Base-by-base conservation (phyloP, 2,113 vertebrate genomes). In the Platichthys flesus region DNA sequence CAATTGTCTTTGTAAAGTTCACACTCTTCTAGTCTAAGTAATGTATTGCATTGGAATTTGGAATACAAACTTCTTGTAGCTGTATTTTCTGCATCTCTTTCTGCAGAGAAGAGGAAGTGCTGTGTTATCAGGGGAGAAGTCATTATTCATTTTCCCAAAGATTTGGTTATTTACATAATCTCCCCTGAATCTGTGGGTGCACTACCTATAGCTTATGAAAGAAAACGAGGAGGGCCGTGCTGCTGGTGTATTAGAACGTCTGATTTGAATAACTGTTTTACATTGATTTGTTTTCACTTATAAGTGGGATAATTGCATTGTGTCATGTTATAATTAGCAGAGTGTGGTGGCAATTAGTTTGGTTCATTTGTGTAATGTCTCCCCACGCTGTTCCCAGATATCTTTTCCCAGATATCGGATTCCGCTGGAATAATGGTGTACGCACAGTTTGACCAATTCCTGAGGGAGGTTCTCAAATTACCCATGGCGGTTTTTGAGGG, bases 351-450 rank as follows among this genome's bases (percentile, higher is more conserved):
- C 80, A 89, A 89, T 92, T 90, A 88, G 52, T 75, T 82, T 83
- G 84, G 89, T 87, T 83, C 40, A 87, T 87, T 83, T 64, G 62
- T 65, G 2, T 73, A 24, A 83, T 69, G 67, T 76, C 66, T 71
- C 45, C 23, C 73, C 13, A 18, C 47, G 0, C 61, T 88, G 54
- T 85, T 85, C 74, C 81, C 91, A 99, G 98, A 99, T 94, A 97
- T 99, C 93, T 99, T 99, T 96, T 98, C 98, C 40, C 97, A 97
- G 95, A 97, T 99, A 86, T 97, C 98, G 0, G 97, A 99, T 92
- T 94, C 96, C 65, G 93, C 94, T 24, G 98, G 98, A 45, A 90
- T 97, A 83, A 97, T 99, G 96, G 94, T 96, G 79, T 94, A 97
- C 82, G 94, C 95, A n/a, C 96, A 96, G 81, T 99, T 99, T 0